Conservation (phyloP, 2,888 invertebrate genomes). For the Lagria hirta region DNA sequence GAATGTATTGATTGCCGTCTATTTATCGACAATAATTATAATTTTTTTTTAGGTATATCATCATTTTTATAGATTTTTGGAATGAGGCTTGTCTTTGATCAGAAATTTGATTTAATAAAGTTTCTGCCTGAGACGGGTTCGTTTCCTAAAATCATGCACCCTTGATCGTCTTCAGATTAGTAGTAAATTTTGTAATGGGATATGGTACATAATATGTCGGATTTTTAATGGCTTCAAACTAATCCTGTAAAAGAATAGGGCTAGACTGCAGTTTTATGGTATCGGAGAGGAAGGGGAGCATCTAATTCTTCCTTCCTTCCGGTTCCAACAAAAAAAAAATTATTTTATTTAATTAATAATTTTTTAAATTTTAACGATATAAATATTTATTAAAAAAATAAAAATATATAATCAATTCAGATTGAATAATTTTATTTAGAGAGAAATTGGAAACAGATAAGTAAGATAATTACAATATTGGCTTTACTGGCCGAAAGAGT, state of each 20-base stretch:
- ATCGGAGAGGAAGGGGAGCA: conserved; percentile 44
- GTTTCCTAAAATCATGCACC: conserved; percentile 22
- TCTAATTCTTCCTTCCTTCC: conserved; percentile 29
- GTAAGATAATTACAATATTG: conserved; percentile 40
- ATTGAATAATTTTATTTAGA: background rate
- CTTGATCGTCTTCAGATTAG: conserved; percentile 2
- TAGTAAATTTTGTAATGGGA: conserved; percentile 17
- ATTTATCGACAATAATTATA: conserved; percentile 2
- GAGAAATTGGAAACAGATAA: conserved; percentile 30
- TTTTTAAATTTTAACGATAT: background rate
- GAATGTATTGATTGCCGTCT: conserved; percentile 5
- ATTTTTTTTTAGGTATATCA: too few relatives aligned
- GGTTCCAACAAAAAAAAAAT: too few relatives aligned
- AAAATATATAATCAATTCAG: background rate
- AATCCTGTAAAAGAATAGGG: conserved; percentile 48
- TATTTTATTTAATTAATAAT: conserved; percentile 8
- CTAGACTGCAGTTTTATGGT: conserved; percentile 41
- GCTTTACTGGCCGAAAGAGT: conserved; percentile 35
- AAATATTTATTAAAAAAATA: conserved; percentile 3
- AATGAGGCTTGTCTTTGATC: conserved; percentile 42
- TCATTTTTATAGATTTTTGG: too few relatives aligned
- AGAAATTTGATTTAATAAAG: conserved; percentile 47
- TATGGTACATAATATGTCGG: conserved; percentile 13
- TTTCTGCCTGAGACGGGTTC: conserved; percentile 56
- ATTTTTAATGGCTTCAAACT: conserved; percentile 42